Percentiles rank a stretch among this genome's conserved stretches.
These are phyloP conservation scores for Dascyllus trimaculatus DNA, from an alignment of 2,113 vertebrate genomes.

Conservation along the genomic window DNA sequence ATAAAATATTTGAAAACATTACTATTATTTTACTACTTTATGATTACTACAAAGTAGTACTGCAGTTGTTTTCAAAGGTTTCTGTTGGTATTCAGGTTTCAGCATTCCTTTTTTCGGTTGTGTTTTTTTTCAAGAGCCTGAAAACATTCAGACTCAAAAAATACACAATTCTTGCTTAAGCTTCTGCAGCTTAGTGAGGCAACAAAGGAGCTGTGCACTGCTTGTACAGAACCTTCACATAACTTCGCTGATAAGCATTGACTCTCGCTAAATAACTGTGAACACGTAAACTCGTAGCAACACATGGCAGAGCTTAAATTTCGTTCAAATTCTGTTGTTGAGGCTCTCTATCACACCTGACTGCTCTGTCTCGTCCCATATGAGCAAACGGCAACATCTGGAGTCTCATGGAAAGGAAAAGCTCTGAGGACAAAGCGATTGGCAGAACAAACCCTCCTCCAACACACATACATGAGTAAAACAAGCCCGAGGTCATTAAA, in stretches of 20 bases:
- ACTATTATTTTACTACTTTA: too few species aligned
- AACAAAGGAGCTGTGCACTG: conserved; percentile 33
- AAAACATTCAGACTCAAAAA: neutral
- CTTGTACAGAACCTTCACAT: conserved; percentile 39
- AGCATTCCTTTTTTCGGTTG: neutral
- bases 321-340: conserved; percentile 34
- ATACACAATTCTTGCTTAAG: conserved; percentile 21
- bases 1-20: too few species aligned
- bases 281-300: conserved; percentile 35
- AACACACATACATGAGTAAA: conserved; percentile 14
- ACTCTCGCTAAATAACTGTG: conserved; percentile 23
- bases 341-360: conserved; percentile 70
- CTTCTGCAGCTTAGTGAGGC: conserved; percentile 19
- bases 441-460: conserved; percentile 40
- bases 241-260: conserved; percentile 33
- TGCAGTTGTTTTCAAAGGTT: too few species aligned
- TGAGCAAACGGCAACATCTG: conserved; percentile 75
- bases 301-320: conserved; percentile 58
- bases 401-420: conserved; percentile 56
- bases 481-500: conserved; percentile 59
- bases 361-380: conserved; percentile 61
- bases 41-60: neutral
- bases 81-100: neutral
- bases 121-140: neutral
- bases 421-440: conserved; percentile 63